phyloP scores from a whole-genome alignment of 2,888 invertebrate genomes.

The Morpho deidamia region DNA sequence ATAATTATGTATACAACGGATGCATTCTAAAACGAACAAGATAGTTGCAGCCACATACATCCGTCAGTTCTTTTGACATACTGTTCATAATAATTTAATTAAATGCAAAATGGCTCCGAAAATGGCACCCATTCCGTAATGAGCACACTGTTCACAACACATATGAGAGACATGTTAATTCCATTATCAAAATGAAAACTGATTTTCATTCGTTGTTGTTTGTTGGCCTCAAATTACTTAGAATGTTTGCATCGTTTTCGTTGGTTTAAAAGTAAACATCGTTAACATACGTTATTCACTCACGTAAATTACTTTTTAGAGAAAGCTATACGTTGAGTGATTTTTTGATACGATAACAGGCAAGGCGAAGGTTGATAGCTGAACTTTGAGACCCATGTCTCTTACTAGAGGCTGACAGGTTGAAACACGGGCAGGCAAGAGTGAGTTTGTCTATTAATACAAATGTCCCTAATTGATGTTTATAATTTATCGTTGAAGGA shows the following conservation, averaged over 20 bases:
- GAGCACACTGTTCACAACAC: constrained; percentile 2
- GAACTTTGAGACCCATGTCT: too few species aligned
- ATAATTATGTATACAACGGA: neutral
- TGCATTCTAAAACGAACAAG: neutral
- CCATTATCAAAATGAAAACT: constrained; percentile 14
- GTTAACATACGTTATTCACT: neutral
- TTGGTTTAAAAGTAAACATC: neutral
- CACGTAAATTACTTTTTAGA: too few species aligned
- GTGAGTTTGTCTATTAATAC: too few species aligned
- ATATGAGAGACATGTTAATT: constrained; percentile 12
- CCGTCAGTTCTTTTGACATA: neutral
- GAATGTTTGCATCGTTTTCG: neutral
- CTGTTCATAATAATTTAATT: constrained; percentile 8
- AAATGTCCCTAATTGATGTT: too few species aligned
- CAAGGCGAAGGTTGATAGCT: too few species aligned
- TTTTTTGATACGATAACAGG: too few species aligned
- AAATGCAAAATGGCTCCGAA: constrained; percentile 9
- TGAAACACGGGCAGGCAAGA: too few species aligned
- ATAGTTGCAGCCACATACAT: neutral
- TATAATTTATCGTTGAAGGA: too few species aligned
- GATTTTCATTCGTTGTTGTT: constrained; percentile 8
- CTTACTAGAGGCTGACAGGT: too few species aligned
- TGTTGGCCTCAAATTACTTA: neutral
- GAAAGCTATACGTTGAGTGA: too few species aligned
- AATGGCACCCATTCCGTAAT: constrained; percentile 15